These are phyloP conservation scores for Trochalopteron elliotii DNA, from an alignment of 2,113 vertebrate species.

Conservation along the genomic window DNA sequence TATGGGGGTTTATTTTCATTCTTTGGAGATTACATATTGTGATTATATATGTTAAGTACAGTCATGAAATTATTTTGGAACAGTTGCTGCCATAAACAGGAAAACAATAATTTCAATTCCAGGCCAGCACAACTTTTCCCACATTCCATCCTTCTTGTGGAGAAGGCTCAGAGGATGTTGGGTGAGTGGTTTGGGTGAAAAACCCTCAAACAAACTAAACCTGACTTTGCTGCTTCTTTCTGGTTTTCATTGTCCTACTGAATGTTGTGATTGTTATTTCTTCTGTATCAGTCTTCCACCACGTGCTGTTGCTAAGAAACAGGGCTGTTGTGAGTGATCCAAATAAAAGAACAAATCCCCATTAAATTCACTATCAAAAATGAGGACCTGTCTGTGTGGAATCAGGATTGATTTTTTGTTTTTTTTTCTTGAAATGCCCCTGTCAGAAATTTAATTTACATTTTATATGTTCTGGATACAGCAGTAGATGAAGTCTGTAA, in stretches of 20 bases:
- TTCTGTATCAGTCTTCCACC: neutral
- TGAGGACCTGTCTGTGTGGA: neutral
- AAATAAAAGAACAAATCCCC: neutral
- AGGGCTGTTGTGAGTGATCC: neutral
- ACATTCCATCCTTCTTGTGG: neutral
- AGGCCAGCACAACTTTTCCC: neutral
- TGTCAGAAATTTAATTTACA: neutral
- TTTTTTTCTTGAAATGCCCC: neutral
- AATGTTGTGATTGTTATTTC: neutral
- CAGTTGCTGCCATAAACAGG: neutral
- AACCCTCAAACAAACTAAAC: neutral
- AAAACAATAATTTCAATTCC: neutral
- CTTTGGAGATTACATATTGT: neutral
- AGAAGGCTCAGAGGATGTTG: neutral
- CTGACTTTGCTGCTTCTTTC: neutral
- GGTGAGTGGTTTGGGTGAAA: neutral
- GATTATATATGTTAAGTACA: neutral
- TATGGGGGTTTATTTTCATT: neutral
- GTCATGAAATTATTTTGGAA: neutral
- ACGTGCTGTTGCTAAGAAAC: conserved; percentile 55
- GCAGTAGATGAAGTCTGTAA: neutral
- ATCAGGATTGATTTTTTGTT: neutral
- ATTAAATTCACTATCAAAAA: neutral
- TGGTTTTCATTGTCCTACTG: neutral
- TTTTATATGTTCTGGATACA: neutral